A percentile compares a stretch with the other conserved stretches of the same genome.
Evolutionary conservation across 2,888 invertebrate species (phyloP).

Genomic region (Cyclophora albipunctata): DNA sequence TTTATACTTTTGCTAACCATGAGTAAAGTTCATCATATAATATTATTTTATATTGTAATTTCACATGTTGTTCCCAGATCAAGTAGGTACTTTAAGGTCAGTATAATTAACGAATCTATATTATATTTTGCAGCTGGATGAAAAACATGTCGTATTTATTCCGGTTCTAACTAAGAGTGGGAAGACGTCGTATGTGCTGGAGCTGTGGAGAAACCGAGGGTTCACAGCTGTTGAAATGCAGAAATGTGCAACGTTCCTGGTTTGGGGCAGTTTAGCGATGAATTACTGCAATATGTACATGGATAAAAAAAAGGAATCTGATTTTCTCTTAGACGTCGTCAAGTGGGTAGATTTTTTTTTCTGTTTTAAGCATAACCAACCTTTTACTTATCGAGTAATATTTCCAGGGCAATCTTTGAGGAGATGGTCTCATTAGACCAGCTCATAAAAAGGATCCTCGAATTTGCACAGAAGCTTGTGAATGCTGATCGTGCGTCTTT

Average conservation of each 20-base stretch:
- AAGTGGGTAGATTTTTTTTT: conserved; percentile 74
- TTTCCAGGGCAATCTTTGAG: conserved; percentile 85
- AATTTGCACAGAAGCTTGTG: conserved; percentile 87
- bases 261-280: conserved; percentile 82
- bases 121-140: conserved; percentile 34
- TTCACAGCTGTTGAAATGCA: conserved; percentile 83
- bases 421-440: conserved; percentile 90
- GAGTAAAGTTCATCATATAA: no score
- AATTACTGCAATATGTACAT: conserved; percentile 82
- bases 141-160: conserved; percentile 72
- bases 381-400: conserved; percentile 7
- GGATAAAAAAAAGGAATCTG: conserved; percentile 82
- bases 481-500: conserved; percentile 89
- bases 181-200: conserved; percentile 79
- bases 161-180: conserved; percentile 79
- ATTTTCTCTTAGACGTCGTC: conserved; percentile 85
- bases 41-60: no score
- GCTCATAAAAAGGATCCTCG: conserved; percentile 87
- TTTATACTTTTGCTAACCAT: no score
- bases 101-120: no score
- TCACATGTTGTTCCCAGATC: no score
- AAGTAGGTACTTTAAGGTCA: no score
- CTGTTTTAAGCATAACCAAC: neutral
- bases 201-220: conserved; percentile 76
- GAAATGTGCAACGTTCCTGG: conserved; percentile 77